These are phyloP conservation scores for Aurelia aurita complex sp. Pacific DNA, from an alignment of 30 jellyfish, hydroid and myxozoan genomes.

Conservation along the genomic window DNA sequence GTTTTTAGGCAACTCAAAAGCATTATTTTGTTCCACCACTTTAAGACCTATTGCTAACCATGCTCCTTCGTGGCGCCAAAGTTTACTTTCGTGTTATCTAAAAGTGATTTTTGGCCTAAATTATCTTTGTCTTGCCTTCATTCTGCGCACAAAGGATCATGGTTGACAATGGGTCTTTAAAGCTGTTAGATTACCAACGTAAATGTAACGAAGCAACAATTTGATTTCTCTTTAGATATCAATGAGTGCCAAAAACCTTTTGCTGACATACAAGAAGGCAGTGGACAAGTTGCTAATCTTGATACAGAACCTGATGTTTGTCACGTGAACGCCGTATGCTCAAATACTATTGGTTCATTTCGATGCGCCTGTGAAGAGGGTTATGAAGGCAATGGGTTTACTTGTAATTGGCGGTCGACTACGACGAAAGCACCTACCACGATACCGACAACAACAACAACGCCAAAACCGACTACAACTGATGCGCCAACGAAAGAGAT, in stretches of 20 bases:
- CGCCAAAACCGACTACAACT: not conserved
- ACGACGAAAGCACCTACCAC: constrained; percentile 77
- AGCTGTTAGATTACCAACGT: too few species aligned
- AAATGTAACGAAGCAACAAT: not conserved
- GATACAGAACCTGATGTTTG: constrained; percentile 92
- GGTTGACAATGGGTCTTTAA: too few species aligned
- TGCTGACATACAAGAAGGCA: constrained; percentile 43
- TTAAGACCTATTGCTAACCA: too few species aligned
- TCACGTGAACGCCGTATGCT: constrained; percentile 90
- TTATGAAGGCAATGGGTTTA: constrained; percentile 74
- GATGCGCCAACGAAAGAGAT: too few species aligned
- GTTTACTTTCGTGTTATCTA: too few species aligned
- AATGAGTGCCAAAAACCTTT: constrained; percentile 77
- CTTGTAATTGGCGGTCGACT: constrained; percentile 82
- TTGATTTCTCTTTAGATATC: constrained; percentile 55
- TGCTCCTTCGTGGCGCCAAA: too few species aligned
- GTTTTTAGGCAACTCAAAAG: too few species aligned
- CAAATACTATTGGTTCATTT: constrained; percentile 91
- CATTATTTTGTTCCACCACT: too few species aligned
- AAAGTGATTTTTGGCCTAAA: too few species aligned
- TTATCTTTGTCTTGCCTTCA: too few species aligned
- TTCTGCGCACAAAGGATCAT: too few species aligned
- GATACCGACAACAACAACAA: constrained; percentile 10
- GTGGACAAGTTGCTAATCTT: constrained; percentile 59
- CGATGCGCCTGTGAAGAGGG: constrained; percentile 95